These are phyloP conservation scores for Lophotriccus pileatus DNA, from an alignment of 2,797 vertebrate genomes.

Conservation along the genomic window DNA sequence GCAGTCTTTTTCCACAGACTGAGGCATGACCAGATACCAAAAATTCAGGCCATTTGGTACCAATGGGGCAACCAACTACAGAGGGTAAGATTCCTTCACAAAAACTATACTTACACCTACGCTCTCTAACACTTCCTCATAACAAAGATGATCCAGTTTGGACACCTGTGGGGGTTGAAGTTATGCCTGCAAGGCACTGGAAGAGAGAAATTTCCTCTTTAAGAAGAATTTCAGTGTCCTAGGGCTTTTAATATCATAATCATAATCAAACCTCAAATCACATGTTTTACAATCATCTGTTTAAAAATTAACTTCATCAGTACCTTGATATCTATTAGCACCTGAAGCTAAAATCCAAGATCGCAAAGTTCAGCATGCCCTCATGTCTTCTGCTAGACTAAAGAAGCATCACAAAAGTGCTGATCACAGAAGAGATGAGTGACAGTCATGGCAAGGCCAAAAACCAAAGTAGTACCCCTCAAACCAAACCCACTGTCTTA, in stretches of 20 bases:
- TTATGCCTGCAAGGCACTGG: not conserved
- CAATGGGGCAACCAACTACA: not conserved
- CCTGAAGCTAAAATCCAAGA: not conserved
- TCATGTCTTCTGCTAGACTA: not conserved
- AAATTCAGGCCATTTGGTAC: not conserved
- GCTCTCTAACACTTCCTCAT: not conserved
- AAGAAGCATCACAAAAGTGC: not conserved
- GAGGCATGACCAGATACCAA: not conserved
- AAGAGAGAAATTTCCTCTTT: not conserved
- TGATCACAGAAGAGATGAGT: not conserved
- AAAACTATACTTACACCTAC: not conserved
- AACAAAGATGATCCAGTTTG: not conserved
- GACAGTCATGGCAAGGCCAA: not conserved
- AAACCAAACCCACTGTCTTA: not conserved
- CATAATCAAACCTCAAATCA: not conserved
- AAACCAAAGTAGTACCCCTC: not conserved
- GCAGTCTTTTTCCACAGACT: not conserved
- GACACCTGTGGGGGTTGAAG: not conserved
- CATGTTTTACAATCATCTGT: not conserved
- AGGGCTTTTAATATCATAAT: not conserved
- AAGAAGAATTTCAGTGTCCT: not conserved
- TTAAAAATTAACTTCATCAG: fast-evolving
- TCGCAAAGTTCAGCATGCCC: not conserved
- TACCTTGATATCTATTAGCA: not conserved
- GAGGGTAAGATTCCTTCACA: not conserved